Percentiles rank a stretch among this genome's conserved stretches.
Conservation (phyloP, 2,113 vertebrate species). For the Raja brachyura region DNA sequence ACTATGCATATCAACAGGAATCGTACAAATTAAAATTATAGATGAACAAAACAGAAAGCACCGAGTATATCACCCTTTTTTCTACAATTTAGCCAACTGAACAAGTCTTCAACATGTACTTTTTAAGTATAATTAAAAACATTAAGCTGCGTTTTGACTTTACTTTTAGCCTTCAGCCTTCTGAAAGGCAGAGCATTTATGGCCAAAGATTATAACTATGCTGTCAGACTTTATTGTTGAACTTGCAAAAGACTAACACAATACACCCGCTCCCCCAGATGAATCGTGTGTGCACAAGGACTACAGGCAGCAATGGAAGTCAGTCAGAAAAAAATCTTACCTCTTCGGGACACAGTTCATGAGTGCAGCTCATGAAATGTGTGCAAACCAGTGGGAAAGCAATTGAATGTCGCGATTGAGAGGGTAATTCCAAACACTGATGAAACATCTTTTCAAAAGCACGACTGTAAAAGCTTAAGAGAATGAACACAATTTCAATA, state of each 20-base stretch:
- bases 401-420: constrained; percentile 93
- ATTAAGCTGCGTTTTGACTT: too few relatives aligned
- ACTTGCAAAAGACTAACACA: too few relatives aligned
- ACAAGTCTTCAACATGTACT: neutral
- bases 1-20: neutral
- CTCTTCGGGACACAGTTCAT: constrained; percentile 95
- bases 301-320: too few relatives aligned
- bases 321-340: constrained; percentile 54
- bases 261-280: too few relatives aligned
- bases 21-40: neutral
- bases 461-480: constrained; percentile 88
- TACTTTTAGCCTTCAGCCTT: too few relatives aligned
- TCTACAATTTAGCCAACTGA: neutral
- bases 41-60: neutral
- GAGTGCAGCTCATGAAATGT: constrained; percentile 98
- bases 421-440: constrained; percentile 95
- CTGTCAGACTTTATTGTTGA: too few relatives aligned
- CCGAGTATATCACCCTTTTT: too few relatives aligned
- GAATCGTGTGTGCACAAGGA: too few relatives aligned
- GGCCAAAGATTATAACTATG: too few relatives aligned
- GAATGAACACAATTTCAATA: constrained; percentile 11
- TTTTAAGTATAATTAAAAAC: neutral
- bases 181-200: too few relatives aligned
- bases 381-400: constrained; percentile 95
- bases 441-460: constrained; percentile 99